phyloP scores from a whole-genome alignment of 2,888 invertebrate genomes.

The Diabrotica balteata region DNA sequence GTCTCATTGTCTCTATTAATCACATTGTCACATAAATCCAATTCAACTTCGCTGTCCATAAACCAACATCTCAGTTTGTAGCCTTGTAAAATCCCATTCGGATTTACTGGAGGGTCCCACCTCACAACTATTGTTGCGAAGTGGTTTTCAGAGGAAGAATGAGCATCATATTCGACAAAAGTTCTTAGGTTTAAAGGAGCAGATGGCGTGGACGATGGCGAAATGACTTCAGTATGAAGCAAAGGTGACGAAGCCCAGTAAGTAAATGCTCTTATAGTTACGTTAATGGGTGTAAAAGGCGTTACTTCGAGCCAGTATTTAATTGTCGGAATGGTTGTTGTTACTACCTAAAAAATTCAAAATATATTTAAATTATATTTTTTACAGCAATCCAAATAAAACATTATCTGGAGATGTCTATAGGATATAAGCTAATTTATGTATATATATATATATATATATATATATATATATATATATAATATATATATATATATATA shows the following conservation, averaged over 20 bases:
- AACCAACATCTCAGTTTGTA: conserved; percentile 78
- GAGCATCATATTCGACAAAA: conserved; percentile 68
- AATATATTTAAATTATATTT: not conserved
- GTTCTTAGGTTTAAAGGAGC: conserved; percentile 76
- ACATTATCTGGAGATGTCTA: too few species aligned
- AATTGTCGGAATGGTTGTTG: conserved; percentile 63
- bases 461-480: too few species aligned
- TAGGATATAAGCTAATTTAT: too few species aligned
- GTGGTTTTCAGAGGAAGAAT: not conserved
- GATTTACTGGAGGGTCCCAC: conserved; percentile 78
- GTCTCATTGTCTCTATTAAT: conserved; percentile 62
- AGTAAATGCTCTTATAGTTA: conserved; percentile 81
- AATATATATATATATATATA: too few species aligned
- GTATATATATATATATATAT: too few species aligned
- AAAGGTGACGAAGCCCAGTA: conserved; percentile 81
- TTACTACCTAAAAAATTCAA: conserved; percentile 57
- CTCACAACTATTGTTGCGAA: conserved; percentile 67
- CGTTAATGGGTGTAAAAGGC: conserved; percentile 76
- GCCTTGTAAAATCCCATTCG: conserved; percentile 77
- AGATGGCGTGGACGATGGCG: conserved; percentile 83
- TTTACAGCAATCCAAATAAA: too few species aligned
- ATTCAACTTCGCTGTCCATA: conserved; percentile 58
- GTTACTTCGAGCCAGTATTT: conserved; percentile 64
- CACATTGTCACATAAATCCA: conserved; percentile 64
- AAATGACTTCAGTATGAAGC: conserved; percentile 66